Percentiles rank a stretch among this genome's conserved stretches.
Evolutionary conservation across 2,888 invertebrate genomes (phyloP).

Genomic region (Acanthosepion lycidas): DNA sequence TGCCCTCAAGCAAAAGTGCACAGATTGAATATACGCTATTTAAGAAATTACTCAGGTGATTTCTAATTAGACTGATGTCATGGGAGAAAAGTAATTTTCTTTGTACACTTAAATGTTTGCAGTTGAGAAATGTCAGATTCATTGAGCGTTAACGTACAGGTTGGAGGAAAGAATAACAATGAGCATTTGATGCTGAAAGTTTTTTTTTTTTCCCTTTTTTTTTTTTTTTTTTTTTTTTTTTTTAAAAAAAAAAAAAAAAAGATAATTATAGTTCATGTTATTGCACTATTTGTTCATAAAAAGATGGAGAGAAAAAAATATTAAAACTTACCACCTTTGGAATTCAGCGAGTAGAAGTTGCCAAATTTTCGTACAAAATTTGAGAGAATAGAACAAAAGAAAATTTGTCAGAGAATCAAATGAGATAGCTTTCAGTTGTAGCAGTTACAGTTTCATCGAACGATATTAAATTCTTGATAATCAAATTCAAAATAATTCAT

Average conservation of each 20-base stretch:
- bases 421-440: neutral
- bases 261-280: neutral
- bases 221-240: no score
- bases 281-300: neutral
- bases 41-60: neutral
- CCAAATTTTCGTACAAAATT: neutral
- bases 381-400: neutral
- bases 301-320: neutral
- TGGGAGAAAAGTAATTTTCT: slow-evolving; percentile 22
- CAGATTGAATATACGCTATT: neutral
- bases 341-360: neutral
- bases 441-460: neutral
- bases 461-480: neutral
- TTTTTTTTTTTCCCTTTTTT: neutral
- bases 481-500: neutral
- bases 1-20: neutral
- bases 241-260: no score
- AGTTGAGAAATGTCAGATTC: neutral
- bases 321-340: neutral
- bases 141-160: neutral
- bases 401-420: neutral
- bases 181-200: neutral
- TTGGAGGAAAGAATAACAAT: neutral
- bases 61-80: slow-evolving; percentile 22
- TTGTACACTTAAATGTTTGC: neutral